These are phyloP conservation scores for Quadroppia sp. DNA, from an alignment of 2,888 invertebrate genomes.

Conservation along the genomic window DNA sequence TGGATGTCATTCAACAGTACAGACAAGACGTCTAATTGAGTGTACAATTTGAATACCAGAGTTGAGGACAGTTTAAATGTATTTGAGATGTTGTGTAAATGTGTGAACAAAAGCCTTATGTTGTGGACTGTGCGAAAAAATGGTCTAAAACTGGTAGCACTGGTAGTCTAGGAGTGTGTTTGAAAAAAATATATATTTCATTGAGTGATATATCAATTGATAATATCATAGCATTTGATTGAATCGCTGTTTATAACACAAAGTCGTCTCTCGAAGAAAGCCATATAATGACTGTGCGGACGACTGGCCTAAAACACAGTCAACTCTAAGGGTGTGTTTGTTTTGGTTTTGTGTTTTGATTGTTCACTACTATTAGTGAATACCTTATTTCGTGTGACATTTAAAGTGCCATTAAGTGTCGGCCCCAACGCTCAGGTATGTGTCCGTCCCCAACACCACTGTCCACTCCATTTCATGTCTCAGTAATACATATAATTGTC, in stretches of 20 bases:
- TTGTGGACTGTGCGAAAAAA: no score
- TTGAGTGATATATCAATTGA: neutral
- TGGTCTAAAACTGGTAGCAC: slow-evolving; percentile 6
- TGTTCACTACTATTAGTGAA: neutral
- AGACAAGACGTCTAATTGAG: no score
- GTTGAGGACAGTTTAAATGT: no score
- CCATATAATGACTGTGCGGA: no score
- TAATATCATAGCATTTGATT: slow-evolving; percentile 1
- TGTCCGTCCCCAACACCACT: neutral
- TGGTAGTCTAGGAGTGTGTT: neutral
- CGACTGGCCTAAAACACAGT: neutral
- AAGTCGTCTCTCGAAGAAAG: no score
- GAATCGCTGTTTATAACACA: no score
- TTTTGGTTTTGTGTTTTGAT: no score
- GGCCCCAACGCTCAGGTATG: neutral
- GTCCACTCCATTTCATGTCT: neutral
- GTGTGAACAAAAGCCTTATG: no score
- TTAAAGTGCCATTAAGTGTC: slow-evolving; percentile 20
- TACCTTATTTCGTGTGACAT: neutral
- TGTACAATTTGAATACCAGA: no score
- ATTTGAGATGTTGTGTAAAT: no score
- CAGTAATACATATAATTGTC: neutral
- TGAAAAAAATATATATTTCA: no score
- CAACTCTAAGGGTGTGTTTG: slow-evolving; percentile 6
- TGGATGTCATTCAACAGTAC: no score